Evolutionary conservation across 2,113 vertebrate genomes (phyloP), one percentile per base, ranked within the genome.

Genomic region (Muscicapa adusta): DNA sequence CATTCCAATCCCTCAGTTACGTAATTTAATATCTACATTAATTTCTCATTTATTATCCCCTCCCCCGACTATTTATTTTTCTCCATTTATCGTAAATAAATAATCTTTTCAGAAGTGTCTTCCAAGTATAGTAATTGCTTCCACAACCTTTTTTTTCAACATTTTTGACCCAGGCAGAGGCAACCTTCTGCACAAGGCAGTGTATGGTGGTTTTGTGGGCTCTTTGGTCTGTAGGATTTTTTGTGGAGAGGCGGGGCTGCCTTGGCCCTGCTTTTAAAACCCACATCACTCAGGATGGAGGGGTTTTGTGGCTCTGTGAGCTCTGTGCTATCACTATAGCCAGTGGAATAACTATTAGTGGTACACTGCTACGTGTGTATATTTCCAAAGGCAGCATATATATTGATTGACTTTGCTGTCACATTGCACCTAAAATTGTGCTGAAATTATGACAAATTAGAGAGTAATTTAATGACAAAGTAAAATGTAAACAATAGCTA

Each of bases 331-430:
- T 34, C 29, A 26, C 34, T 50, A 1, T 24, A 26, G 24, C 12
- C 34, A 43, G 29, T 15, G 12, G 3, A 33, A 15, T 5, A 63
- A 67, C 36, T 47, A 6, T 56, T 42, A 9, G 24, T 29, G 28
- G 11, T 20, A 26, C 34, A 34, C 8, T 60, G 57, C 10, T 72
- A 7, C 0, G 0, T 47, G 24, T 15, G 23, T 16, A 3, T 20
- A 8, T 60, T 43, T 34, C 11, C 63, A 85, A 62, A 83, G 18
- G 22, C 15, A 76, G 19, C 1, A 24, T 3, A 1, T 13, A 2
- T 26, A 38, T 12, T 31, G 22, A 43, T 17, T 43, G 38, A 38
- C 4, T 91, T 62, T 77, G 23, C 23, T 76, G 22, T 45, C 47
- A 6, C 22, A 26, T 3, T 47, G 19, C 20, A 81, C 42, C 14